These are phyloP conservation scores for Plecotus auritus DNA, from an alignment of 2,113 vertebrate genomes.

Conservation along the genomic window DNA sequence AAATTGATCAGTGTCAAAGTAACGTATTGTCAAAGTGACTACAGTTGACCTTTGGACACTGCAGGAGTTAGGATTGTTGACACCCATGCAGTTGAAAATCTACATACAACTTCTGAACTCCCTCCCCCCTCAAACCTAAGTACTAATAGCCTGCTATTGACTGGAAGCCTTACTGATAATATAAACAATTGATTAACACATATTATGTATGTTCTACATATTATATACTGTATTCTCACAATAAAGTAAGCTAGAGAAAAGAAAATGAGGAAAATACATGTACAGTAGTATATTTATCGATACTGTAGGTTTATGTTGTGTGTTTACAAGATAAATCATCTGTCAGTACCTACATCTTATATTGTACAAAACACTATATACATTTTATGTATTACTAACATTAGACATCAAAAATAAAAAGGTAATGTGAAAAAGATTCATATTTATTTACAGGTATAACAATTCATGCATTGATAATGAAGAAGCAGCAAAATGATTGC, in stretches of 20 bases:
- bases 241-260: not conserved
- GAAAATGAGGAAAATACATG: not conserved
- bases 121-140: not conserved
- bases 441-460: not conserved
- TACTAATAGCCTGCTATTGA: not conserved
- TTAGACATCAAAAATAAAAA: not conserved
- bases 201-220: not conserved
- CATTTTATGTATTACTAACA: not conserved
- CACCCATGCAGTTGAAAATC: not conserved
- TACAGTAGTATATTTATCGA: not conserved
- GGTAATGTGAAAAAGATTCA: not conserved
- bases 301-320: not conserved
- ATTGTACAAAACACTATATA: not conserved
- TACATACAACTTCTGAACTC: not conserved
- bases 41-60: not conserved
- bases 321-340: not conserved
- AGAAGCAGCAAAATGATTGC: not conserved
- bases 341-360: not conserved
- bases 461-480: not conserved
- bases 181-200: not conserved
- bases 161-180: not conserved
- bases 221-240: not conserved
- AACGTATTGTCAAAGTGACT: not conserved
- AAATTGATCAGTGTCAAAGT: not conserved
- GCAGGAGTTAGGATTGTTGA: not conserved